A percentile compares a stretch with the other conserved stretches of the same genome.
phyloP scores from a whole-genome alignment of 2,113 vertebrate species.

The Eudorcas thomsonii region DNA sequence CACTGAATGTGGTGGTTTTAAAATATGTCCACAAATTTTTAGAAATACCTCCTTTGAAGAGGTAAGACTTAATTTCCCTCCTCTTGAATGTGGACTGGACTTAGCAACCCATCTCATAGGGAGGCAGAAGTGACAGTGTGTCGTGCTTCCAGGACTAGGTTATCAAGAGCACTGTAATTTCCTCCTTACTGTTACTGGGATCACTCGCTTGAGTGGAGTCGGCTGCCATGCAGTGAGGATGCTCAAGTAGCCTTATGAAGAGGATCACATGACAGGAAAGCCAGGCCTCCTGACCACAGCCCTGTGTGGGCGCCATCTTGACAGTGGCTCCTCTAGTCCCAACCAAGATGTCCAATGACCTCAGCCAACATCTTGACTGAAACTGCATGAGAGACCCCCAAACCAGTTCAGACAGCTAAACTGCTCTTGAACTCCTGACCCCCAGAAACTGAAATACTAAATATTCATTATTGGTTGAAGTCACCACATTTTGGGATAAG shows the following conservation, averaged over 20 bases:
- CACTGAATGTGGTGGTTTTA: background rate
- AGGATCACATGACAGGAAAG: background rate
- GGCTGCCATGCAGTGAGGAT: background rate
- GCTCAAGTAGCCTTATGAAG: background rate
- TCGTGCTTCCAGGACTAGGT: background rate
- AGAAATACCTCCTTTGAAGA: background rate
- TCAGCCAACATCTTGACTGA: background rate
- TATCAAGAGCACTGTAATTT: background rate
- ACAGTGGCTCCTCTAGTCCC: background rate
- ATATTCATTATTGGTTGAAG: background rate
- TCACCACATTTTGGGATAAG: background rate
- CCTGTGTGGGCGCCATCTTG: background rate
- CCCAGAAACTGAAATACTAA: background rate
- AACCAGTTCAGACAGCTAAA: background rate
- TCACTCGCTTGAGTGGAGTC: background rate
- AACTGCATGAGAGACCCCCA: background rate
- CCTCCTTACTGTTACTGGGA: background rate
- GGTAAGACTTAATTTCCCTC: background rate
- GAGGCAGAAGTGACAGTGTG: background rate
- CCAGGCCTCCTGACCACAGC: background rate
- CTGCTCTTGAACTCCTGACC: background rate
- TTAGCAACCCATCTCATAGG: background rate
- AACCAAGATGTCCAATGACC: background rate
- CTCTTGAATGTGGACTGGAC: background rate
- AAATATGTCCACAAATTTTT: background rate